phyloP scores from a whole-genome alignment of 2,888 invertebrate genomes.

The Zelleria hepariella region DNA sequence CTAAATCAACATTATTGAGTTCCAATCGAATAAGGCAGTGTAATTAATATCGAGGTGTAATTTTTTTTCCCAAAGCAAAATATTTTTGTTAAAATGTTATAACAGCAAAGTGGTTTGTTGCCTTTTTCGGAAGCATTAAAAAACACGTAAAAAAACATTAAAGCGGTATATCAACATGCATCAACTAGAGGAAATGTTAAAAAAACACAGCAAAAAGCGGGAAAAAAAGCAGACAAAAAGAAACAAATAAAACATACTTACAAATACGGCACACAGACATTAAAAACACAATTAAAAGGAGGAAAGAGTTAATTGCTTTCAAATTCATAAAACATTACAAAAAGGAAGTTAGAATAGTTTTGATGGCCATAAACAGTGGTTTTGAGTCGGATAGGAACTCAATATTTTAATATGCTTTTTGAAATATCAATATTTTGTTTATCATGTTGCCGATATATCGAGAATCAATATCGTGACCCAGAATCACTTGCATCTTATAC shows the following conservation, averaged over 20 bases:
- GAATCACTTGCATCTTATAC: no score
- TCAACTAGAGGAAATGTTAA: not conserved
- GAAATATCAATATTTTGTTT: no score
- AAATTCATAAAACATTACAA: not conserved
- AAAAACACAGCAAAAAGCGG: not conserved
- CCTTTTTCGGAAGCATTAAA: not conserved
- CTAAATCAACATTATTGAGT: not conserved
- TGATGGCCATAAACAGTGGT: no score
- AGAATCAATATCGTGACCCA: no score
- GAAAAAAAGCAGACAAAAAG: not conserved
- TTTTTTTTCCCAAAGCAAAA: not conserved
- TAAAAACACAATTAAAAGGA: not conserved
- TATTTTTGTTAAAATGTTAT: no score
- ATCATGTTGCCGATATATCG: no score
- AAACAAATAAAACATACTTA: not conserved
- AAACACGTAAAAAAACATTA: not conserved
- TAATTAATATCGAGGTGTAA: not conserved
- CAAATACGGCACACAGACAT: not conserved
- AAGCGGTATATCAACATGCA: not conserved
- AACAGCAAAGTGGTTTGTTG: not conserved
- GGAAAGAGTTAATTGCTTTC: not conserved
- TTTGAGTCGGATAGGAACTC: no score
- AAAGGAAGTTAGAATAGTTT: not conserved
- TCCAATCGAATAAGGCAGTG: no score
- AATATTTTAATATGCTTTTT: no score